Evolutionary conservation across 2,797 vertebrate genomes (phyloP), one percentile per base, ranked within the genome.

Genomic region (Rhodeus uyekii): DNA sequence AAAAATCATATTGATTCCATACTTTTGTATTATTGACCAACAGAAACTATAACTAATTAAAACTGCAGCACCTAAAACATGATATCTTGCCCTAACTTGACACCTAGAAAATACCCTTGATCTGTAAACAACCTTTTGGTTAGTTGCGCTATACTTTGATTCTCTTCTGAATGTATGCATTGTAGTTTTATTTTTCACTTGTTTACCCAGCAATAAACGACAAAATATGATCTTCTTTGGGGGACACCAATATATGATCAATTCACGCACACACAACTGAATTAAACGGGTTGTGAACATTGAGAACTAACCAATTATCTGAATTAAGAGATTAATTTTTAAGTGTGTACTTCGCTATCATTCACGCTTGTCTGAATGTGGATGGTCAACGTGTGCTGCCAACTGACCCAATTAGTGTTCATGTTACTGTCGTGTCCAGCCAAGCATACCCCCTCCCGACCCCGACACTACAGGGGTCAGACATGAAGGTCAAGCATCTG

Each of bases 361-460:
- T 81, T 85, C 71, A 85, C 55, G 82, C 86, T 85, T 78, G 79
- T 74, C 68, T 85, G 78, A 77, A 27, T 83, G 82, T 71, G 67
- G 65, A 63, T 83, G 85, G 84, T 84, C 84, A 87, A 82, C 78
- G 81, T 84, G 83, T 73, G 81, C 67, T 87, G 78, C 72, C 76
- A 74, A 82, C 77, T 88, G 76, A 86, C 74, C 87, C 85, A 88
- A 86, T 87, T 86, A 86, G 76, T 53, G 68, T 84, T 84, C 55
- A 22, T 85, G 81, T 39, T 73, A 79, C 65, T 85, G 77, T 34
- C 14, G 27, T 82, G 80, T 72, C 78, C 76, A 84, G 79, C 81
- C 76, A 85, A 82, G 82, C 84, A 87, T 81, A 8, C 27, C 48
- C 13, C 55, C 46, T 63, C 73, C 60, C n/a, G 34, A 75, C 42